These are phyloP conservation scores for Asobara japonica DNA, from an alignment of 1,140 invertebrate genomes.

Conservation along the genomic window DNA sequence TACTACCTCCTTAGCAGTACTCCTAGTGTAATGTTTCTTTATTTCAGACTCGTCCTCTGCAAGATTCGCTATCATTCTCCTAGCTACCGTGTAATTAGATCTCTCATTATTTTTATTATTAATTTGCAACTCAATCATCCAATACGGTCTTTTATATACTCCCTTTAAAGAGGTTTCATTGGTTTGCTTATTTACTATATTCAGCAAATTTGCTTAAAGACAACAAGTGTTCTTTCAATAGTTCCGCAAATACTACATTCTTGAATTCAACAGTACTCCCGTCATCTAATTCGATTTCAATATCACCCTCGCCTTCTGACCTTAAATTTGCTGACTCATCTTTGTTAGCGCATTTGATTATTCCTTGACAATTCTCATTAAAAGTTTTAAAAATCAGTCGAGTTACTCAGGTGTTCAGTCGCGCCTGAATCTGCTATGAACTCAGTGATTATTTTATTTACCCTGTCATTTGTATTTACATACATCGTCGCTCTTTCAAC, in stretches of 20 bases:
- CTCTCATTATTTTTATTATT: background rate
- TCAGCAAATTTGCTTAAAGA: constrained; percentile 30
- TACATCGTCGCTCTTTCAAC: constrained; percentile 1
- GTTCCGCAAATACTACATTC: constrained; percentile 25
- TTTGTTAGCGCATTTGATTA: too few relatives aligned
- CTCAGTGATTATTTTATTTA: constrained; percentile 23
- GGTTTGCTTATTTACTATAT: constrained; percentile 8
- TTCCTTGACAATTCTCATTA: constrained; percentile 18
- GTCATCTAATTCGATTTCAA: constrained; percentile 14
- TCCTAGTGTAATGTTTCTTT: background rate
- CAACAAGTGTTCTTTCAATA: constrained; percentile 17
- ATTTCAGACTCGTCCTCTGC: background rate
- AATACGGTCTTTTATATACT: constrained; percentile 33
- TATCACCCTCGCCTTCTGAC: background rate
- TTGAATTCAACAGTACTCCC: background rate
- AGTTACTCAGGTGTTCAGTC: constrained; percentile 34
- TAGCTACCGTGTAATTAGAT: background rate
- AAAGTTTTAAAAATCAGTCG: constrained; percentile 33
- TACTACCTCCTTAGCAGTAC: background rate
- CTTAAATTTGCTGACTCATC: background rate
- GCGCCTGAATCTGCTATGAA: constrained; percentile 34
- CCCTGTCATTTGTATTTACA: background rate
- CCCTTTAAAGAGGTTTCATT: constrained; percentile 26
- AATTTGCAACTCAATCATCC: constrained; percentile 31
- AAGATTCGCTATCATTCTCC: too few relatives aligned